Base-by-base conservation (phyloP, 1,140 invertebrate genomes). In the Microplitis demolitor region DNA sequence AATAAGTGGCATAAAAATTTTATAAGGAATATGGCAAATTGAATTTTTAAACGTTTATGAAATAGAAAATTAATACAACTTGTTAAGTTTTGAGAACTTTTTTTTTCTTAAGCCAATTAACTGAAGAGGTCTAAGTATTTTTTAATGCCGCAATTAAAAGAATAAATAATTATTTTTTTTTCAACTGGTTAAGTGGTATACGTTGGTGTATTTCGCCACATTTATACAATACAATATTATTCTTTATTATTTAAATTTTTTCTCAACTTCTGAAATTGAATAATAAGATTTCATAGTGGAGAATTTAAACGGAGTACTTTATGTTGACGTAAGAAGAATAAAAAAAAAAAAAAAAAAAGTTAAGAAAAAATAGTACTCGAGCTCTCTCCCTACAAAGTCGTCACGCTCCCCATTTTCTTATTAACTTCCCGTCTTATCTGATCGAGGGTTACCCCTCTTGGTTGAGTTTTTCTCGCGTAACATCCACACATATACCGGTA, bases 371-470 rank as follows among this genome's bases (percentile, higher is more conserved):
- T 54, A 37, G 68, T 31, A 33, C 5, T 35, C 3, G 33, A 33
- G n/a, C 63, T 16, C 31, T 64, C 31, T 56, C 60, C 53, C 60
- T 35, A 37, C 8, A 39, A 31, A 66, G 64, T 66, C 63, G 31
- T 39, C 39, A 33, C 6, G 14, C 37, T 50, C 64, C 45, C 64
- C 62, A 73, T 76, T 76, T 73, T 69, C 74, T 73, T 73, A 76
- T 76, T 76, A 73, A 69, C 69, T 70, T 67, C 63, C 68, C 69
- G 56, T 69, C 67, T 68, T 53, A 66, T 71, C 70, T 75, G 73
- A 78, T 75, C 73, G 71, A 74, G 45, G 62, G 54, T 31, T 67
- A 63, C 73, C 61, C 50, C 69, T 66, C 54, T 67, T 37, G 66
- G 60, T 72, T 71, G 62, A 66, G 60, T 67, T 72, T 61, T 66